A percentile compares a stretch with the other conserved stretches of the same genome.
phyloP scores from a whole-genome alignment of 2,113 vertebrate genomes.

The Oncorhynchus mykiss region DNA sequence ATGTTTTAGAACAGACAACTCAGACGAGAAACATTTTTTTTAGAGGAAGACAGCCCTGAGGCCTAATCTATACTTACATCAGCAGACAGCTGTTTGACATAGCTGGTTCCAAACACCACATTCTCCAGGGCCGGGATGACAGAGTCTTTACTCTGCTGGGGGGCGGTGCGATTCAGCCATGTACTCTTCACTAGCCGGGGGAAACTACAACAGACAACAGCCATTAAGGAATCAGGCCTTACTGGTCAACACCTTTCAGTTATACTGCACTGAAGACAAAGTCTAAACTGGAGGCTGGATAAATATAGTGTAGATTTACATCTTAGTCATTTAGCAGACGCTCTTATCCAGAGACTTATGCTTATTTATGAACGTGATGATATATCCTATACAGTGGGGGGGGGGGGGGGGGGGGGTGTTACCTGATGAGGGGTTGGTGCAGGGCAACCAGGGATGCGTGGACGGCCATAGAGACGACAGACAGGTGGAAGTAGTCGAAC shows the following conservation, averaged over 20 bases:
- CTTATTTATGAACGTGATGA: too few relatives aligned
- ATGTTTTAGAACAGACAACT: too few relatives aligned
- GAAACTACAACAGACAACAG: slow-evolving; percentile 73
- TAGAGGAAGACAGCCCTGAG: too few relatives aligned
- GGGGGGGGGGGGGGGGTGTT: slow-evolving; percentile 15
- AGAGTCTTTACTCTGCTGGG: slow-evolving; percentile 91
- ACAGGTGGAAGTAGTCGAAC: slow-evolving; percentile 99
- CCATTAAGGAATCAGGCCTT: neutral
- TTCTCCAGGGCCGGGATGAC: slow-evolving; percentile 90
- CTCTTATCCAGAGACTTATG: too few relatives aligned
- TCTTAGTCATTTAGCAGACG: too few relatives aligned
- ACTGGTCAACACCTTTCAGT: neutral
- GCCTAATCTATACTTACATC: slow-evolving; percentile 81
- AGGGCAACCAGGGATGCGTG: slow-evolving; percentile 95
- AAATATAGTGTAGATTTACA: too few relatives aligned
- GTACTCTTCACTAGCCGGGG: slow-evolving; percentile 93
- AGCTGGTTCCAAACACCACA: slow-evolving; percentile 93
- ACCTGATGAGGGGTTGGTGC: slow-evolving; percentile 98
- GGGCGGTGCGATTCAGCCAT: slow-evolving; percentile 95
- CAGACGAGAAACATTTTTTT: too few relatives aligned
- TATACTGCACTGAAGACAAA: too few relatives aligned
- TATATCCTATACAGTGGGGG: neutral
- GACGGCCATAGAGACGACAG: slow-evolving; percentile 90
- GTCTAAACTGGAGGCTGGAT: too few relatives aligned
- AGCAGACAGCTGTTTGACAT: slow-evolving; percentile 90